These are phyloP conservation scores for Adrianichthys oophorus DNA, from an alignment of 2,797 vertebrate genomes.

Conservation along the genomic window DNA sequence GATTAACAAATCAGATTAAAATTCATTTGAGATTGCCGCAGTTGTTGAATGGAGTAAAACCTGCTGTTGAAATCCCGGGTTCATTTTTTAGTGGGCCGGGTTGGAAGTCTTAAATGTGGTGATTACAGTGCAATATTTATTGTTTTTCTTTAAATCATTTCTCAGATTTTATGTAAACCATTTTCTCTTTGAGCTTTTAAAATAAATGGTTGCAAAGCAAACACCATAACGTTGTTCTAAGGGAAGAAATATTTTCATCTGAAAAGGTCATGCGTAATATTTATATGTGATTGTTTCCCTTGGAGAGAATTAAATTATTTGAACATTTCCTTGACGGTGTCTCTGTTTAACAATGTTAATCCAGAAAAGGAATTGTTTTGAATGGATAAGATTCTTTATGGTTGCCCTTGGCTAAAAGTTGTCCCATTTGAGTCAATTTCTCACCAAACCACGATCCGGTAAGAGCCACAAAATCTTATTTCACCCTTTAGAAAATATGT, in stretches of 20 bases:
- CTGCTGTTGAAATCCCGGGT: constrained; percentile 29
- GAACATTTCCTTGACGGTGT: constrained; percentile 21
- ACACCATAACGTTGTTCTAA: constrained; percentile 27
- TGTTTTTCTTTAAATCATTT: constrained; percentile 28
- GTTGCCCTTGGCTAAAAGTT: no score
- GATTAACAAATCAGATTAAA: constrained; percentile 13
- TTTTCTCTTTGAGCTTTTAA: constrained; percentile 31
- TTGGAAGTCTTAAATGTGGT: constrained; percentile 48
- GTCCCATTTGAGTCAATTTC: no score
- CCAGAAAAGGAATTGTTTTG: not conserved
- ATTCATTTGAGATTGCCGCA: constrained; percentile 3
- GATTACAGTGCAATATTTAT: constrained; percentile 75
- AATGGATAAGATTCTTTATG: no score
- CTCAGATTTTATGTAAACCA: constrained; percentile 38
- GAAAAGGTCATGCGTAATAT: constrained; percentile 71
- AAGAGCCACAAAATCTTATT: no score
- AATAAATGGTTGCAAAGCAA: constrained; percentile 45
- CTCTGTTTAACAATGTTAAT: constrained; percentile 1
- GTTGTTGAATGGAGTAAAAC: constrained; percentile 34
- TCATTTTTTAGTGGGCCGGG: constrained; percentile 33
- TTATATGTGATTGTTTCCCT: constrained; percentile 78
- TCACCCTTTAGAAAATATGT: no score
- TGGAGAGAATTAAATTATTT: constrained; percentile 66
- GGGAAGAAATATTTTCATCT: constrained; percentile 73
- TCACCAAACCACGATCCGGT: no score